Base-by-base conservation (phyloP, 2,797 vertebrate genomes). In the Acipenser ruthenus region DNA sequence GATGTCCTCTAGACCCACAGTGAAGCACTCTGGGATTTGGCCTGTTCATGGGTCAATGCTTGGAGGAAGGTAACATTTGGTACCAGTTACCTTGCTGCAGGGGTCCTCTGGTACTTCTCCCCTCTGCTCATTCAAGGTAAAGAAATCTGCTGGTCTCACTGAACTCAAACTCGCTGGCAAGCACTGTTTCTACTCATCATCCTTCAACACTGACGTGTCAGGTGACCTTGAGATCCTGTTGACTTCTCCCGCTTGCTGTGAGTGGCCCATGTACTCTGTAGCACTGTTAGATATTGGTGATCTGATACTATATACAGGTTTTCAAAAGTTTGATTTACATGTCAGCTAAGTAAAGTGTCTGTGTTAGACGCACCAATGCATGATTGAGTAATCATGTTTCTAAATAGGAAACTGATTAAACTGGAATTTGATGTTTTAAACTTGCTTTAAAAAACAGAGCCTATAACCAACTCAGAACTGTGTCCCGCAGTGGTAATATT, bases 21-120 rank as follows among this genome's bases (percentile, higher is more conserved):
- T 74, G 79, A 83, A 81, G 77, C 70, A 79, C 84, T 83, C 84
- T 80, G 81, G 84, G 85, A 89, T 76, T 67, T 73, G 75, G 76
- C 79, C 80, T 68, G 76, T 75, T 80, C 72, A 71, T 71, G 77
- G 86, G 85, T 86, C 87, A 86, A 70, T 84, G 82, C 85, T 84
- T 73, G 69, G 75, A 84, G 78, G 75, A 79, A 80, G 81, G 72
- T 80, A 83, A 86, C 89, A 86, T 87, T 90, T 88, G 88, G 85
- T 87, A 87, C 73, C 83, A 83, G 86, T 90, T 89, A 88, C 77
- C 18, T 62, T 84, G 77, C 85, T n/a, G 79, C 83, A 65, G 84
- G 84, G 75, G 83, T 80, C 69, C 71, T 68, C 12, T 68, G 72
- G 77, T 78, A 78, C 74, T 70, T 74, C 73, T 75, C 73, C 58